Base-by-base conservation (phyloP, 2,888 invertebrate species). In the Oscheius sp. region DNA sequence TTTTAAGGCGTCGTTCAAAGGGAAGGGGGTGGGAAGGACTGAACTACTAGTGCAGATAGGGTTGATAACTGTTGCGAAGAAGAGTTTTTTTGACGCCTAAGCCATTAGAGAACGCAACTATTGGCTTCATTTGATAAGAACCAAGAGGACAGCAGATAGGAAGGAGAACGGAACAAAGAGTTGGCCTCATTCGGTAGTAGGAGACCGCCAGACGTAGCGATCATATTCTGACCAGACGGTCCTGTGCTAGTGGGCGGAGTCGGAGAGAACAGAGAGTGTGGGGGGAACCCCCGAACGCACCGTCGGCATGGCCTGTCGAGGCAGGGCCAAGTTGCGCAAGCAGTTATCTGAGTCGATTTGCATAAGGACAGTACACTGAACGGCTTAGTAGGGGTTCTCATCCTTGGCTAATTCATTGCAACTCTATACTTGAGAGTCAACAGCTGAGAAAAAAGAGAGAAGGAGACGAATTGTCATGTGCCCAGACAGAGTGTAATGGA, bases 311-410 rank as follows among this genome's bases (percentile, higher is more conserved):
- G 37, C 29, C n/a, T 35, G 55, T 42, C 32, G 35, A 21, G 68
- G 21, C 21, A 21, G 21, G 55, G 53, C 53, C 57, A 21, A 55
- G 42, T 68, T 68, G 68, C 68, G 68, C 68, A 68, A 68, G 42
- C 57, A 21, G 68, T 51, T 68, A 68, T 68, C 53, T 42, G 68
- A 68, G 68, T 55, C 55, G 68, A 68, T 68, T 68, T 68, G 55
- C 57, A 68, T 68, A 68, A 68, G 68, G 29, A 68, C 68, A 33
- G 55, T 68, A 33, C 63, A 35, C 48, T 48, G 13, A 66, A 29
- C 29, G 51, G 29, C 42, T 42, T 5, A 42, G 42, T 42, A 42
- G 42, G 21, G 21, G 21, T 21, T 42, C 42, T 42, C 42, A 42
- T 42, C 42, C 42, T 42, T 42, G 42, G 7, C 42, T 42, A 42